Conservation (phyloP, 1,140 invertebrate species). For the Caenorhabditis tropicalis region DNA sequence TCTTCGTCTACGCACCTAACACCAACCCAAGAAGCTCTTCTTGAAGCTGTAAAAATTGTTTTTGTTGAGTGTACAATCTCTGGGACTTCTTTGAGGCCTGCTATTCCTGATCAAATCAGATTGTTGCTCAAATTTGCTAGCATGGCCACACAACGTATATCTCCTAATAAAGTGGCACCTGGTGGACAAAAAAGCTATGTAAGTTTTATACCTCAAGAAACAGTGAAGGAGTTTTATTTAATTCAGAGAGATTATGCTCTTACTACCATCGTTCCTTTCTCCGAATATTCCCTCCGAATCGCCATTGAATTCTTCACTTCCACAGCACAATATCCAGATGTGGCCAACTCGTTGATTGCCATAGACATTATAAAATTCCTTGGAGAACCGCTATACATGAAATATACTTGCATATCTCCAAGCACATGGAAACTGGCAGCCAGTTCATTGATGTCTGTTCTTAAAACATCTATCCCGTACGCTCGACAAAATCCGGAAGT, state of each 20-base stretch:
- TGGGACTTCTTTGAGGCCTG: conserved; percentile 55
- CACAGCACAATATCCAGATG: conserved; percentile 59
- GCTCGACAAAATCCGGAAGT: conserved; percentile 80
- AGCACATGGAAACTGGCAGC: conserved; percentile 87
- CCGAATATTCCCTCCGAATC: conserved; percentile 63
- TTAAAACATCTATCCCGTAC: conserved; percentile 84
- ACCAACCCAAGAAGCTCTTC: conserved; percentile 67
- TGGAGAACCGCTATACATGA: conserved; percentile 79
- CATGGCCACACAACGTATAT: conserved; percentile 56
- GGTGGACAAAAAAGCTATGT: conserved; percentile 47
- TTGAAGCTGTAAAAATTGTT: conserved; percentile 56
- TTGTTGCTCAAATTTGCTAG: conserved; percentile 64
- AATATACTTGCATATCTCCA: conserved; percentile 83
- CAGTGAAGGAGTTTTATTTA: not conserved
- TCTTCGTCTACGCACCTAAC: conserved; percentile 60
- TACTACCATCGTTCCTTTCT: conserved; percentile 66
- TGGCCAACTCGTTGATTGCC: conserved; percentile 60
- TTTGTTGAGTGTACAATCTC: conserved; percentile 63
- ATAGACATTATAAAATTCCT: conserved; percentile 65
- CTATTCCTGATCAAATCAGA: conserved; percentile 63
- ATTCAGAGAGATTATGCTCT: conserved; percentile 58
- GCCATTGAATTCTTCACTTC: conserved; percentile 65
- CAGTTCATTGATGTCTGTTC: conserved; percentile 81
- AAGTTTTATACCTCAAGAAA: not conserved
- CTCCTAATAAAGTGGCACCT: conserved; percentile 32